A percentile compares a stretch with the other conserved stretches of the same genome.
Evolutionary conservation across 2,888 invertebrate species (phyloP).

Genomic region (Epinotia nisella): DNA sequence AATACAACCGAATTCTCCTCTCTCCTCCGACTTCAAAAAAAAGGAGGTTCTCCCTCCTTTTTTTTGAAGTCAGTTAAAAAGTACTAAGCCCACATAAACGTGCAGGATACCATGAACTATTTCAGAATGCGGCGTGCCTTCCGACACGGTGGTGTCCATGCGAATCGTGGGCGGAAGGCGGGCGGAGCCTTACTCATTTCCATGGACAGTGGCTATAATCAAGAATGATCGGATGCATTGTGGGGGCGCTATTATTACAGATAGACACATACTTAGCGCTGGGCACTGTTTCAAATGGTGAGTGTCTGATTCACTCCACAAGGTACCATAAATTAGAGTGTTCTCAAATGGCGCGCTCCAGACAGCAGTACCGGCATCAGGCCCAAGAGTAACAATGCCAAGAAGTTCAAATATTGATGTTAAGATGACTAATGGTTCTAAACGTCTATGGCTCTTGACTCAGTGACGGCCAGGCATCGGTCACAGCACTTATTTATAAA

Average conservation of each 20-base stretch:
- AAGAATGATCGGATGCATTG: slow-evolving; percentile 77
- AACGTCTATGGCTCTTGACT: not conserved
- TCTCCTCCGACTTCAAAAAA: no score
- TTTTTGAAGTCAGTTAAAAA: no score
- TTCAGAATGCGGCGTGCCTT: slow-evolving; percentile 81
- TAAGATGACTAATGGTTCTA: not conserved
- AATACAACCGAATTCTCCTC: no score
- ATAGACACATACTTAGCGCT: slow-evolving; percentile 82
- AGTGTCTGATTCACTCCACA: not conserved
- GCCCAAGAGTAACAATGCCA: not conserved
- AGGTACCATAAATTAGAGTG: not conserved
- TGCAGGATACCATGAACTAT: slow-evolving; percentile 50
- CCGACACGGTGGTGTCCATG: slow-evolving; percentile 86
- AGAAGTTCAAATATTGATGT: not conserved
- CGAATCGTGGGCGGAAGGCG: slow-evolving; percentile 84
- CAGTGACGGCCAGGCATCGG: not conserved
- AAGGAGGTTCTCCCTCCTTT: no score
- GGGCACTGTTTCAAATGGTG: slow-evolving; percentile 86
- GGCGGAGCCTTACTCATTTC: slow-evolving; percentile 78
- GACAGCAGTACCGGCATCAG: not conserved
- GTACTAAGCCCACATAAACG: not conserved
- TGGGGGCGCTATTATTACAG: slow-evolving; percentile 83
- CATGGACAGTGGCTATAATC: slow-evolving; percentile 84
- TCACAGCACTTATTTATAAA: no score
- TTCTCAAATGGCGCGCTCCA: no score